Evolutionary conservation across 2,797 vertebrate genomes (phyloP), one percentile per base, ranked within the genome.

Genomic region (Spondyliosoma cantharus): DNA sequence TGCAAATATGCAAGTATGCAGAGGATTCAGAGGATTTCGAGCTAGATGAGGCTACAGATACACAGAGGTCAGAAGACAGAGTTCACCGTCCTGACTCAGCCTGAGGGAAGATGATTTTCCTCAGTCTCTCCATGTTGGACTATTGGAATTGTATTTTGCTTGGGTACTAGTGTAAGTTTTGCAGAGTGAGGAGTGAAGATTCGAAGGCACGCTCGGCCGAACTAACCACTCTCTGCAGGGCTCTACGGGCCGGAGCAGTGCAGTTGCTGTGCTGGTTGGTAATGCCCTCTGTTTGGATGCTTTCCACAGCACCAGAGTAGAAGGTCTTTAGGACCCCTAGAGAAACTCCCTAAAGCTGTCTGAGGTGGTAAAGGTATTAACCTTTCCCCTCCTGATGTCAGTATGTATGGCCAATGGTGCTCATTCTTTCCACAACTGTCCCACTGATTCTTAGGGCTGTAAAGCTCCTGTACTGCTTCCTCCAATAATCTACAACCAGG

Each of bases 151-250:
- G 15, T 45, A 14, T 46, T 9, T 16, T 37, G 29, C 32, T 43
- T 13, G 46, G 7, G 17, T 67, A 45, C 9, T 24, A 17, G 27
- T 45, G 22, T 27, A 58, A 24, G 46, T 59, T 32, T 48, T 15
- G 25, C 56, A 73, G 74, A 68, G 49, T 37, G 25, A 25, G 52
- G 48, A 69, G 73, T 66, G 48, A 46, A 19, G 61, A 75, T 72
- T 56, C n/a, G 20, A 66, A 32, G 66, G 46, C 57, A 22, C 14
- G 49, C 20, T 76, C 15, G 8, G 49, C 27, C 22, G 25, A 65
- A 25, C 20, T 48, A 56, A 67, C 13, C 20, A 24, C 20, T 70
- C 29, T 74, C 25, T 61, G 9, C 32, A 24, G 53, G 22, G 20
- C 42, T 49, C 14, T 14, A 20, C 19, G 48, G 54, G 71, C 43